Percentiles rank a stretch among this genome's conserved stretches.
Evolutionary conservation across 2,113 vertebrate species (phyloP).

Genomic region (Lasiurus cinereus): DNA sequence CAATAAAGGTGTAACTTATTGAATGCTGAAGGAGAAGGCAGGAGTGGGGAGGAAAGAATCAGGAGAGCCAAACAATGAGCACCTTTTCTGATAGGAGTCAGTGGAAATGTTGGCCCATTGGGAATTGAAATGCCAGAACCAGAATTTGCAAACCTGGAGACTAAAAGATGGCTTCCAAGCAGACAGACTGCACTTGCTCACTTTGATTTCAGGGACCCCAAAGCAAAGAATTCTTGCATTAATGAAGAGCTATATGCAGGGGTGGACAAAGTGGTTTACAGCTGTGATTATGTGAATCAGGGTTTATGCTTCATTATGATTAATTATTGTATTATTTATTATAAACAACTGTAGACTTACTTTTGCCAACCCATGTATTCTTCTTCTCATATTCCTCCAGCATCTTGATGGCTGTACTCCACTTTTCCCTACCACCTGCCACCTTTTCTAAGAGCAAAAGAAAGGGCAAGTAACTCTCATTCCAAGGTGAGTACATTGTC

Average conservation of each 20-base stretch:
- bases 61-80: not conserved
- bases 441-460: not conserved
- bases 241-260: not conserved
- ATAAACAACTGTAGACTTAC: not conserved
- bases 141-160: not conserved
- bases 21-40: not conserved
- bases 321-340: not conserved
- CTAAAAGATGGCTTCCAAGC: not conserved
- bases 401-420: accelerated
- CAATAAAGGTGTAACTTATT: not conserved
- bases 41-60: not conserved
- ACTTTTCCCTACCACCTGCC: not conserved
- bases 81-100: not conserved
- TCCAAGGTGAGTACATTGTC: not conserved
- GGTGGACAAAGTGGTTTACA: not conserved
- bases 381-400: not conserved
- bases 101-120: not conserved
- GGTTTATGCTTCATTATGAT: not conserved
- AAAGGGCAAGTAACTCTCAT: not conserved
- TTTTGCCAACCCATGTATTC: not conserved
- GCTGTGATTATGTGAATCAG: not conserved
- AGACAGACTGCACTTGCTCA: not conserved
- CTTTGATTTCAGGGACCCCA: not conserved
- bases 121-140: not conserved
- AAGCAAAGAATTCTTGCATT: not conserved